Conservation (phyloP, 53 echinoderm and acorn worm species). For the Paelopatides confundens region DNA sequence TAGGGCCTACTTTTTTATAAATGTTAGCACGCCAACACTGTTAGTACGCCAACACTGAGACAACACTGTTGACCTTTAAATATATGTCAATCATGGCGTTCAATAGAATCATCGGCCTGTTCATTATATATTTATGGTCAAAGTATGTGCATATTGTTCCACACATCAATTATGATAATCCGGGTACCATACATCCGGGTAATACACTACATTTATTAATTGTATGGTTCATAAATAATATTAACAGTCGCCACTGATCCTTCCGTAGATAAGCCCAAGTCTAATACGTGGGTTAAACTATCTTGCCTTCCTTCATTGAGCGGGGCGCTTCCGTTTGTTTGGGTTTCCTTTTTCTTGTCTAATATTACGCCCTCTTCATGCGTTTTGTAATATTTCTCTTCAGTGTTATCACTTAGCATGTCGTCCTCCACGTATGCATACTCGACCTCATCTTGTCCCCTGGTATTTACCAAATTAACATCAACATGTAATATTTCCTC, state of each 20-base stretch:
- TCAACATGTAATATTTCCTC: background rate
- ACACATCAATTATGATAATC: background rate
- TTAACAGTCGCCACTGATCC: background rate
- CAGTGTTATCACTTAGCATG: background rate
- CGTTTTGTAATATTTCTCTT: background rate
- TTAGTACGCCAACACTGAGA: too few relatives aligned
- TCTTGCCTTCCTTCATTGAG: background rate
- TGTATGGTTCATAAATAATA: conserved; percentile 7
- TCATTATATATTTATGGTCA: too few relatives aligned
- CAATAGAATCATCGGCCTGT: too few relatives aligned
- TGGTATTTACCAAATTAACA: background rate
- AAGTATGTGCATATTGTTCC: background rate
- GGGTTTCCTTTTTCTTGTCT: background rate
- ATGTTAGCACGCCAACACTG: too few relatives aligned
- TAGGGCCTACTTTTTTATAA: too few relatives aligned
- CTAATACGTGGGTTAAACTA: background rate
- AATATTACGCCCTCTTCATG: too few relatives aligned
- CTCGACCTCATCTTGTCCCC: background rate
- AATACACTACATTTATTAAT: background rate
- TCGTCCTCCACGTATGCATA: background rate
- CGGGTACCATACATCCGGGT: background rate
- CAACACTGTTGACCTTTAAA: too few relatives aligned
- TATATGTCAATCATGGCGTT: too few relatives aligned
- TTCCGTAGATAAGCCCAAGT: background rate
- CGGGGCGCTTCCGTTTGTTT: background rate